Evolutionary conservation across 2,888 invertebrate genomes (phyloP).

Genomic region (Cabera pusaria): DNA sequence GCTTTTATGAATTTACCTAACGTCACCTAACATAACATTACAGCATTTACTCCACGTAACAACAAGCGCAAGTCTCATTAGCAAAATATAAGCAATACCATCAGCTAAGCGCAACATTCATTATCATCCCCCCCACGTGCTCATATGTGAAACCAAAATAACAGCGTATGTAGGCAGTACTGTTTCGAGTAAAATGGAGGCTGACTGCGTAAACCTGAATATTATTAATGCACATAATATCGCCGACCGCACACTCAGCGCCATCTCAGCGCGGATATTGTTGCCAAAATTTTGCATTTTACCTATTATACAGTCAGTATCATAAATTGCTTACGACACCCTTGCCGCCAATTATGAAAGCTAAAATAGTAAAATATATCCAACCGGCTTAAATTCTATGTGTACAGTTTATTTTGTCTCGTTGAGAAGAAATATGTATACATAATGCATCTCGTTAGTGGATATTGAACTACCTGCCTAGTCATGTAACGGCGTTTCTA

Average conservation of each 20-base stretch:
- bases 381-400: slow-evolving; percentile 2
- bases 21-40: too few species aligned
- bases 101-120: slow-evolving; percentile 4
- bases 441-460: too few species aligned
- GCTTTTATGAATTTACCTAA: too few species aligned
- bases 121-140: slow-evolving; percentile 5
- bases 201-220: slow-evolving; percentile 36
- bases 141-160: slow-evolving; percentile 1
- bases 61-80: slow-evolving; percentile 3
- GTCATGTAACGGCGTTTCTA: too few species aligned
- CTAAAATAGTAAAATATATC: slow-evolving; percentile 25
- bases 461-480: too few species aligned
- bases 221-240: slow-evolving; percentile 49
- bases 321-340: slow-evolving; percentile 36
- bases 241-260: slow-evolving; percentile 44
- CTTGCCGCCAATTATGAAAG: slow-evolving; percentile 30
- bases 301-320: slow-evolving; percentile 32
- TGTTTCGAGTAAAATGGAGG: slow-evolving; percentile 10
- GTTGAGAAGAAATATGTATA: too few species aligned
- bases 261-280: slow-evolving; percentile 44
- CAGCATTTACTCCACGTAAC: slow-evolving; percentile 1
- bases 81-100: slow-evolving; percentile 13
- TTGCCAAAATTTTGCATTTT: slow-evolving; percentile 55
- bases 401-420: slow-evolving; percentile 1
- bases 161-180: slow-evolving; percentile 5